Evolutionary conservation across 2,797 vertebrate genomes (phyloP), one percentile per base, ranked within the genome.

Genomic region (Tadarida brasiliensis): DNA sequence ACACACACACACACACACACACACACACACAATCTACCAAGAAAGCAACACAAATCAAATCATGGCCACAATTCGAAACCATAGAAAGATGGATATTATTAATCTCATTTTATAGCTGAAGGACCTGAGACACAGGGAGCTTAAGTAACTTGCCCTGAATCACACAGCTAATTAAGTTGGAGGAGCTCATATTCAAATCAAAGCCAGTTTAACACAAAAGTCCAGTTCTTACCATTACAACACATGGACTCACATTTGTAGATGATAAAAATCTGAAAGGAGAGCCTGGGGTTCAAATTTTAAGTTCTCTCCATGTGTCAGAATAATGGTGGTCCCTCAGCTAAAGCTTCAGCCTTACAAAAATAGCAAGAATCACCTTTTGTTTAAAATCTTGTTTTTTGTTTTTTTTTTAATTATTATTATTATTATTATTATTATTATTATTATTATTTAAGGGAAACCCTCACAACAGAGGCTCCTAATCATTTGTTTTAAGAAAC

Each of bases 201-300:
- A 70, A 90, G 71, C 84, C 61, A 67, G 19, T 82, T 95, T 59
- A 95, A 87, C n/a, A 74, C 82, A 82, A 39, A 76, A 51, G 67
- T 33, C 24, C 49, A 81, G 63, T 68, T 85, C 65, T 90, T 73
- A 44, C 26, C 44, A 84, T 90, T 63, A 80, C 11, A 63, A 80
- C 22, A 47, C 54, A 71, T 80, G 70, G n/a, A 47, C 65, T 91
- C 82, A 80, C 80, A 35, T 56, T 17, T 35, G 30, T 57, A 65
- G 24, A 73, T 57, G 82, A 80, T 39, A 78, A 71, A 85, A 54
- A 33, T 78, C 20, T 86, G 65, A 30, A 90, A 76, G 51, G 68
- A 61, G 33, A 80, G 35, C 10, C 54, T 56, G 8, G 28, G 28
- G 76, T 33, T 81, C 73, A 80, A 11, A 94, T 33, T 78, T 85